Evolutionary conservation across 2,888 invertebrate genomes (phyloP).

Genomic region (Mimachlamys varia): DNA sequence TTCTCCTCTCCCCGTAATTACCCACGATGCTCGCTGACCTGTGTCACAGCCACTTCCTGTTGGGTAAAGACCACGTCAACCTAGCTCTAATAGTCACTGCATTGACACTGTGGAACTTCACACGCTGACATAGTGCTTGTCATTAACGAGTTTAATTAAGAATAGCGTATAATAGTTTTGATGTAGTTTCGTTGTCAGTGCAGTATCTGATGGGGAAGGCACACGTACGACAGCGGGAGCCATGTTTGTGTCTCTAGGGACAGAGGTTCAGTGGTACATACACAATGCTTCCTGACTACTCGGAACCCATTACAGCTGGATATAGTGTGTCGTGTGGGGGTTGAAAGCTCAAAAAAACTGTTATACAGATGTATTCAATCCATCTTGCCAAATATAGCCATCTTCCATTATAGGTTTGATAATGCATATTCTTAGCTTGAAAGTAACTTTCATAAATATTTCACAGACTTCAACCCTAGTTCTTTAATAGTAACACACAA

Average conservation of each 20-base stretch:
- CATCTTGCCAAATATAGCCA: background rate
- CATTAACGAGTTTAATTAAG: background rate
- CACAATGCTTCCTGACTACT: background rate
- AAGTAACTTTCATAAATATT: background rate
- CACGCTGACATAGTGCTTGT: background rate
- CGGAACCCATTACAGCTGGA: background rate
- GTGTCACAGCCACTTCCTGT: background rate
- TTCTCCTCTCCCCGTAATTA: background rate
- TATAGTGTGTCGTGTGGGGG: background rate
- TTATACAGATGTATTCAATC: background rate
- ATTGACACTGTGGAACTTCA: background rate
- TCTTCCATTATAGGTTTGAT: background rate
- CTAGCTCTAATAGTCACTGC: background rate
- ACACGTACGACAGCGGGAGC: background rate
- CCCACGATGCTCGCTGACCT: background rate
- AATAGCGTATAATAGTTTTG: background rate
- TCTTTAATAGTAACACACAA: background rate
- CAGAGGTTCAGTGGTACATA: background rate
- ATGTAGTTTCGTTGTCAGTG: background rate
- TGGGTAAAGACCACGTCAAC: background rate
- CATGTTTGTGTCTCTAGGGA: background rate
- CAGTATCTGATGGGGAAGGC: background rate
- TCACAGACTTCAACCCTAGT: background rate
- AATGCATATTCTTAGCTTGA: background rate
- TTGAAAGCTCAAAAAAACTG: background rate